phyloP scores from a whole-genome alignment of 2,113 vertebrate genomes.

The Columba livia region DNA sequence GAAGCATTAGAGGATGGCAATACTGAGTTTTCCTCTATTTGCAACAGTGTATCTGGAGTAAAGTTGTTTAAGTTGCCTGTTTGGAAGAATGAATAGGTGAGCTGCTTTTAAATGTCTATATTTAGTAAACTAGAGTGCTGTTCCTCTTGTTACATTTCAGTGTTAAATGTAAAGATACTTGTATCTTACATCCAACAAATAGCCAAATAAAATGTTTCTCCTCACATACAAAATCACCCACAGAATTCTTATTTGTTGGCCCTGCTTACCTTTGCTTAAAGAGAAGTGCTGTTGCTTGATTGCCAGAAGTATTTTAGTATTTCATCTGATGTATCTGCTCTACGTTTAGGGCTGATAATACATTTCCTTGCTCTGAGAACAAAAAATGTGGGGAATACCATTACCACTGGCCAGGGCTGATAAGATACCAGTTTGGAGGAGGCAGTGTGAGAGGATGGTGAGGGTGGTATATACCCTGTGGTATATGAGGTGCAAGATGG shows the following conservation, averaged over 20 bases:
- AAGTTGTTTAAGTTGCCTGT: neutral
- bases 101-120: neutral
- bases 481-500: neutral
- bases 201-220: neutral
- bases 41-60: neutral
- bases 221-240: neutral
- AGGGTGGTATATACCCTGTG: neutral
- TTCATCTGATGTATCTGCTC: neutral
- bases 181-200: neutral
- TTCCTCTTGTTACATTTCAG: neutral
- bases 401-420: neutral
- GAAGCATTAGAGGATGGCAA: neutral
- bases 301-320: neutral
- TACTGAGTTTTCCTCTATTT: neutral
- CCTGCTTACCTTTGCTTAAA: neutral
- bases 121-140: neutral
- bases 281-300: rapidly evolving
- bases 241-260: neutral
- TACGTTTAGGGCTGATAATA: neutral
- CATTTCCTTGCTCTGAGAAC: neutral
- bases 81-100: neutral
- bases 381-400: neutral
- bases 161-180: neutral
- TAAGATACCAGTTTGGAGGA: neutral
- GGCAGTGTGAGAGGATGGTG: neutral